phyloP scores from a whole-genome alignment of 2,888 invertebrate genomes.

The Dryococelus australis region DNA sequence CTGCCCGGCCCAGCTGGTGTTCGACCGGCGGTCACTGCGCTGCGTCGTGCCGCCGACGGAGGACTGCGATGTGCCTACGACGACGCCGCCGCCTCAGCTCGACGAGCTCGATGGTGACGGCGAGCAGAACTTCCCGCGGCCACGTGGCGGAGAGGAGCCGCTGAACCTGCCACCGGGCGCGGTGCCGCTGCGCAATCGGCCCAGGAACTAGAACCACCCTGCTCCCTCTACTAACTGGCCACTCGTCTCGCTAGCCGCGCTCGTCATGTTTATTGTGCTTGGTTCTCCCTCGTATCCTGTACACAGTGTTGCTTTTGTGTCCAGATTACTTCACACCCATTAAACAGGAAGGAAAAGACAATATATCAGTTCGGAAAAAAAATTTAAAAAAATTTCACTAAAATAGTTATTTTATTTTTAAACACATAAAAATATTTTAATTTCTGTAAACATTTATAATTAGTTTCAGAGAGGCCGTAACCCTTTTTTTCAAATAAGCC shows the following conservation, averaged over 20 bases:
- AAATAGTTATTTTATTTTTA: too few species aligned
- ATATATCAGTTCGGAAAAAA: too few species aligned
- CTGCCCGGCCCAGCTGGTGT: constrained; percentile 90
- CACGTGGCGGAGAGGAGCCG: constrained; percentile 37
- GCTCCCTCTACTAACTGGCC: background rate
- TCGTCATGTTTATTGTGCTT: too few species aligned
- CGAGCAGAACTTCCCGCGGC: constrained; percentile 46
- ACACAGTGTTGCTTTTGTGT: too few species aligned
- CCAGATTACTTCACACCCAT: too few species aligned
- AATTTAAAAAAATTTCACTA: too few species aligned
- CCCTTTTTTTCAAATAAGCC: too few species aligned
- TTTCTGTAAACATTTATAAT: too few species aligned
- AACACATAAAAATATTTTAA: too few species aligned
- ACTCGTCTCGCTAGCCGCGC: background rate
- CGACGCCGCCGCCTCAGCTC: constrained; percentile 66
- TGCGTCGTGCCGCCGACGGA: constrained; percentile 91
- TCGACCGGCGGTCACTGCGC: constrained; percentile 79
- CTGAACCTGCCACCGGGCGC: constrained; percentile 41
- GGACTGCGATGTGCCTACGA: constrained; percentile 86
- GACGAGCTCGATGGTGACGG: constrained; percentile 48
- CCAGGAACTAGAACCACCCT: constrained; percentile 36
- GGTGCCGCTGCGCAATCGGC: constrained; percentile 41
- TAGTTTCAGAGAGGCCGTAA: too few species aligned
- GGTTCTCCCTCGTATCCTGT: too few species aligned
- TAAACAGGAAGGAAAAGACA: too few species aligned